Conservation (phyloP, 2,113 vertebrate genomes). For the Serilophus lunatus region DNA sequence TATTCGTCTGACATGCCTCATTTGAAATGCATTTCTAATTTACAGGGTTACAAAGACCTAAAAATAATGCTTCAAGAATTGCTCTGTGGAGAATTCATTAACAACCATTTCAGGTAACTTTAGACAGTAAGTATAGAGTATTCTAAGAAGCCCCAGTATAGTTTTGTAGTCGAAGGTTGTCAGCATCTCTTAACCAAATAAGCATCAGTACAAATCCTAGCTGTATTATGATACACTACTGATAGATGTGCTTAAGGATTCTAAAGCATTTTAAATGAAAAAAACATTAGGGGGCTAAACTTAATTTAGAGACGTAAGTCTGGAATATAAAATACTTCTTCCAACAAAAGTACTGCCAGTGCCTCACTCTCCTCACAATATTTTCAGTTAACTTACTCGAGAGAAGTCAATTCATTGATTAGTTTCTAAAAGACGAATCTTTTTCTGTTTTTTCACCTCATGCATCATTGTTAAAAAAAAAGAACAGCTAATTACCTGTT, state of each 20-base stretch:
- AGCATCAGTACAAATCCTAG: background rate
- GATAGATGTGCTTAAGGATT: background rate
- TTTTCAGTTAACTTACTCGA: background rate
- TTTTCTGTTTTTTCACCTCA: background rate
- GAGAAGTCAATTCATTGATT: background rate
- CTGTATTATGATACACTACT: background rate
- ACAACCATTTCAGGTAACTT: background rate
- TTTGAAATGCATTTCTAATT: background rate
- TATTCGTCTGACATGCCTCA: background rate
- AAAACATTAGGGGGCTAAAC: background rate
- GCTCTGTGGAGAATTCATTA: background rate
- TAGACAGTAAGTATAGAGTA: background rate
- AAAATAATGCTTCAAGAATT: background rate
- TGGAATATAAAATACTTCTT: background rate
- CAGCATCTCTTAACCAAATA: background rate
- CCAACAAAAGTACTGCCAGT: background rate
- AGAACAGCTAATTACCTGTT: constrained; percentile 83
- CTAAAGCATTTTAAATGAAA: background rate
- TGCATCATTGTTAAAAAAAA: background rate
- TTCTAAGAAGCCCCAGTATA: background rate
- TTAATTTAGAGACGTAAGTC: background rate
- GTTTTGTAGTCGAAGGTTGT: background rate
- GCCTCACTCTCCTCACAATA: background rate
- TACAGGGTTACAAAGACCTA: background rate
- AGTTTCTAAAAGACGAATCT: background rate